Conservation (phyloP, 1,140 invertebrate species). For the Brachystomella parvula region DNA sequence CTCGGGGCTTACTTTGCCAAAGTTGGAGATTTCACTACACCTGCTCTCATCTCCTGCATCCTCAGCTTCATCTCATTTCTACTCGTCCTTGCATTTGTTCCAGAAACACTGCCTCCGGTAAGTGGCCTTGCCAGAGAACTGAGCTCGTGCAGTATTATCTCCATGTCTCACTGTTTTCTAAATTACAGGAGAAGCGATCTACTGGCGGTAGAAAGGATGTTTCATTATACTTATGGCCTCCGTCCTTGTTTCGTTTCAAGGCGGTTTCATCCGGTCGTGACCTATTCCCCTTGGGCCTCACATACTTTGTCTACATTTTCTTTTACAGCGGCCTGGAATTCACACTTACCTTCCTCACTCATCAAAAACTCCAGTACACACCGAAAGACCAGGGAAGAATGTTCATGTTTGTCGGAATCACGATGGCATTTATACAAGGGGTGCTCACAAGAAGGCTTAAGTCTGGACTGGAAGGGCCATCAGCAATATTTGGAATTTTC, state of each 20-base stretch:
- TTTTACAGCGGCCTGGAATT: constrained; percentile 96
- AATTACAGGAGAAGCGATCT: constrained; percentile 6
- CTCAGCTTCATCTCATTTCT: constrained; percentile 70
- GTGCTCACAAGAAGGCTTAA: constrained; percentile 71
- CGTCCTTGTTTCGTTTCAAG: constrained; percentile 56
- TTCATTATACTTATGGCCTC: constrained; percentile 66
- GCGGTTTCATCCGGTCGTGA: constrained; percentile 50
- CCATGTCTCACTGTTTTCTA: not conserved
- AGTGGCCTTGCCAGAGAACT: constrained; percentile 37
- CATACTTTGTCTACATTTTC: constrained; percentile 94
- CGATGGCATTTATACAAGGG: constrained; percentile 92
- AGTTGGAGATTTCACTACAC: constrained; percentile 60
- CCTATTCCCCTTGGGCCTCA: constrained; percentile 65
- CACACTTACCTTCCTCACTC: constrained; percentile 92
- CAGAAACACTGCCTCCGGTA: constrained; percentile 75
- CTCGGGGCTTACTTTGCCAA: constrained; percentile 85
- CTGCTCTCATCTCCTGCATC: constrained; percentile 75
- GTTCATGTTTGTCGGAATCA: constrained; percentile 86
- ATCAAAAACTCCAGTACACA: constrained; percentile 81
- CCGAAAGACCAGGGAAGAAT: constrained; percentile 97
- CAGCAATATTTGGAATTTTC: constrained; percentile 52
- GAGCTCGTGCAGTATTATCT: not conserved
- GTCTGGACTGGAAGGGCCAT: constrained; percentile 63
- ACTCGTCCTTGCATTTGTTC: constrained; percentile 65
- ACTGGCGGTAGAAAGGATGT: constrained; percentile 57